A percentile compares a stretch with the other conserved stretches of the same genome.
These are phyloP conservation scores for Lutraria lutraria DNA, from an alignment of 2,888 invertebrate species.

Conservation along the genomic window DNA sequence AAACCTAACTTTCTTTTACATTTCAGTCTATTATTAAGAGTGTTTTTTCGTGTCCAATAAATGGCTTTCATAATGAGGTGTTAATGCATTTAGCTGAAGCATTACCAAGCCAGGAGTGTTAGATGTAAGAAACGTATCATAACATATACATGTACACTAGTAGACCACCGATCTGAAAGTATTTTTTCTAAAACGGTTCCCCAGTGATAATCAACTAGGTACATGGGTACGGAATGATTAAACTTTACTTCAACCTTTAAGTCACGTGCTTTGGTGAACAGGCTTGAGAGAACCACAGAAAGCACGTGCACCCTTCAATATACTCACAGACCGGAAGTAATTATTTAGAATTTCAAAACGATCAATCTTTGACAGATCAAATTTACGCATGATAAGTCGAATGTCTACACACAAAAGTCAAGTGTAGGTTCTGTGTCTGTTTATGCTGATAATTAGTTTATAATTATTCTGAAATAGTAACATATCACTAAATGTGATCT, in stretches of 20 bases:
- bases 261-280: neutral
- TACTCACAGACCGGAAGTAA: conserved; percentile 15
- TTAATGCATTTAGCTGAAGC: too few relatives aligned
- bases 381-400: neutral
- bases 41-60: too few relatives aligned
- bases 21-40: too few relatives aligned
- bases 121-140: too few relatives aligned
- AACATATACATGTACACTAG: too few relatives aligned
- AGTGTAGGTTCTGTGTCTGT: neutral
- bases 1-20: too few relatives aligned
- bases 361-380: neutral
- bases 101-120: too few relatives aligned
- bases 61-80: too few relatives aligned
- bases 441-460: neutral
- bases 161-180: too few relatives aligned
- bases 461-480: neutral
- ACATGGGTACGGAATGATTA: neutral
- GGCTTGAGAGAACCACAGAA: neutral
- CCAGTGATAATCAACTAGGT: neutral
- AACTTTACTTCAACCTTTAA: neutral
- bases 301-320: conserved; percentile 8
- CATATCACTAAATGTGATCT: neutral
- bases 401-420: neutral
- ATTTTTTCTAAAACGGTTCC: too few relatives aligned
- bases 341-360: neutral